A percentile compares a stretch with the other conserved stretches of the same genome.
Conservation (phyloP, 2,113 vertebrate species). For the Cairina moschata region DNA sequence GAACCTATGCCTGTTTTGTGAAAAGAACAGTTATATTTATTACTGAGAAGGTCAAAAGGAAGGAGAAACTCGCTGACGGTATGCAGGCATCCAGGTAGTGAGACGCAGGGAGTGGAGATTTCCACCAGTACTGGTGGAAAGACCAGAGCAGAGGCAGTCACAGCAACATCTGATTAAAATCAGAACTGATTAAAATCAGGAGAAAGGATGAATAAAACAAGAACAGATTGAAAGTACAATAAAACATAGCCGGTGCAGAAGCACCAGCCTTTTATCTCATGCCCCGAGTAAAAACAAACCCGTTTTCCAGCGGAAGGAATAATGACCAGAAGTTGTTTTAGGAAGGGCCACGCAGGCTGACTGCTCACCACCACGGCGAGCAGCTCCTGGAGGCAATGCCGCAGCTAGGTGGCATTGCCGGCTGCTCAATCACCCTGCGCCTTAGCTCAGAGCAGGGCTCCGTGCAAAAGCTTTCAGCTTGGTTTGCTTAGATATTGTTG, state of each 20-base stretch:
- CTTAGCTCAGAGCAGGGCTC: not conserved
- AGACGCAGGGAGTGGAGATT: not conserved
- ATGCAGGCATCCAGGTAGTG: not conserved
- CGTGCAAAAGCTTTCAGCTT: not conserved
- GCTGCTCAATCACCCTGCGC: not conserved
- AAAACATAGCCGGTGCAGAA: not conserved
- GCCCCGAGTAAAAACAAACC: not conserved
- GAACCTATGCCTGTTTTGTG: not conserved
- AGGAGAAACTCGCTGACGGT: not conserved
- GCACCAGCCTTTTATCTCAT: not conserved
- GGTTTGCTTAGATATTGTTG: not conserved
- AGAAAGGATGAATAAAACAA: not conserved
- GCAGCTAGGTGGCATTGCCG: conserved; percentile 68
- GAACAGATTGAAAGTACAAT: not conserved
- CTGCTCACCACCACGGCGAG: not conserved
- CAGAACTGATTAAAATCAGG: not conserved
- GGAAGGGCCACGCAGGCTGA: not conserved
- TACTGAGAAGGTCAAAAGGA: not conserved
- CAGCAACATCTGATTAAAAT: not conserved
- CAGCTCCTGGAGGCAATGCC: not conserved
- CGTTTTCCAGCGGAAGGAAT: not conserved
- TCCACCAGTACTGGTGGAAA: not conserved
- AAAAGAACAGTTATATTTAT: not conserved
- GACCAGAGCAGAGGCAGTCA: not conserved
- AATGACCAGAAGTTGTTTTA: not conserved